Conservation (phyloP, 2,888 invertebrate species). For the Corbicula japonica region DNA sequence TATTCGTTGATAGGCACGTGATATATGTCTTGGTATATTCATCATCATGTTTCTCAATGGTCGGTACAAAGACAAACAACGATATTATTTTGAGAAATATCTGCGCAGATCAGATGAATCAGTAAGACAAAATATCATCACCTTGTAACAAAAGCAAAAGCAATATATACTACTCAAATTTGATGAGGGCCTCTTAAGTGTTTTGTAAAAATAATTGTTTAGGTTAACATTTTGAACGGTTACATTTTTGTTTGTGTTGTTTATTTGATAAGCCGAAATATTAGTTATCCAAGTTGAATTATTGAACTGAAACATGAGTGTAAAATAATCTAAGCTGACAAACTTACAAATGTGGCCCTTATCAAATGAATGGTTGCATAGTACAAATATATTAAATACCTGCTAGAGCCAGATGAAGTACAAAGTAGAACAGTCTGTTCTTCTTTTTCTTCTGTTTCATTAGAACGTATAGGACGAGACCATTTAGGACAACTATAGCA, state of each 20-base stretch:
- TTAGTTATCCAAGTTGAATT: too few species aligned
- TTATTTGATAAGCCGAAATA: not conserved
- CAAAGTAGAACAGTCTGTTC: slow-evolving; percentile 32
- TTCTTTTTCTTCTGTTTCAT: not conserved
- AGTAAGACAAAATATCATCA: too few species aligned
- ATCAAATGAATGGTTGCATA: not conserved
- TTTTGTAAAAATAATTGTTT: not conserved
- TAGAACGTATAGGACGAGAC: slow-evolving; percentile 17
- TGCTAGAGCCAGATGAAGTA: slow-evolving; percentile 30
- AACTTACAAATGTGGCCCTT: not conserved
- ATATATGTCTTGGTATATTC: too few species aligned
- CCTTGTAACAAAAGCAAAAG: too few species aligned
- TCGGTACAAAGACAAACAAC: too few species aligned
- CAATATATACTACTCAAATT: too few species aligned
- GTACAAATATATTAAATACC: slow-evolving; percentile 8
- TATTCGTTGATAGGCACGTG: too few species aligned
- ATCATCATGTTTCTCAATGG: too few species aligned
- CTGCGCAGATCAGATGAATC: too few species aligned
- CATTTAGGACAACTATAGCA: slow-evolving; percentile 24
- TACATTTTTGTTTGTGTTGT: not conserved
- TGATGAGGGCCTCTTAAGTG: too few species aligned
- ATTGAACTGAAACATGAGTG: not conserved
- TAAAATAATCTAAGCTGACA: not conserved
- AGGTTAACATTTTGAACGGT: not conserved
- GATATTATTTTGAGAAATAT: too few species aligned